A percentile compares a stretch with the other conserved stretches of the same genome.
phyloP scores from a whole-genome alignment of 92 coral and sea anemone genomes.

The Palythoa caribaeorum region DNA sequence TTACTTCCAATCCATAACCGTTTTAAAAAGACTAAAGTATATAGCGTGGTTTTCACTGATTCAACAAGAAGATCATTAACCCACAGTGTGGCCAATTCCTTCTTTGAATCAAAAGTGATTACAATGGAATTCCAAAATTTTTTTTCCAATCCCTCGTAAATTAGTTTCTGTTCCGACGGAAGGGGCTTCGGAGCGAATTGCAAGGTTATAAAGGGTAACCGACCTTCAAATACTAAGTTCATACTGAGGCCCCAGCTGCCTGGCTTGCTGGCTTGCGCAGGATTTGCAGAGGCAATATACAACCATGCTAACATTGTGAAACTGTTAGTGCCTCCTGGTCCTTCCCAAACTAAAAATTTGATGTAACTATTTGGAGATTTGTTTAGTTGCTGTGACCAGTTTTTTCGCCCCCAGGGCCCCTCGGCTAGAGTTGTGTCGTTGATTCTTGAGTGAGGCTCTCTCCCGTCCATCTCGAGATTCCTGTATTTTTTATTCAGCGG shows the following conservation, averaged over 20 bases:
- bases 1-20: slow-evolving; percentile 10
- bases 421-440: slow-evolving; percentile 15
- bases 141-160: neutral
- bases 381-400: neutral
- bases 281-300: neutral
- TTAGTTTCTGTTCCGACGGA: neutral
- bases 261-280: neutral
- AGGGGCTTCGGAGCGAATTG: neutral
- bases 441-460: neutral
- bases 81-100: neutral
- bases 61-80: neutral
- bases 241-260: slow-evolving; percentile 2
- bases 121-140: slow-evolving; percentile 4
- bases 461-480: slow-evolving; percentile 21
- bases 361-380: neutral
- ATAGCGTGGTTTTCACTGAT: neutral
- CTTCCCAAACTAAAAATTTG: neutral
- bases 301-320: slow-evolving; percentile 28
- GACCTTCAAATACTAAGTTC: neutral
- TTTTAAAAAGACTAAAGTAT: neutral
- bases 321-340: neutral
- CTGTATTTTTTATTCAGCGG: neutral
- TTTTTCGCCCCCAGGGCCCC: slow-evolving; percentile 31
- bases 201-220: neutral
- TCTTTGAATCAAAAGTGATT: neutral